Evolutionary conservation across 2,888 invertebrate species (phyloP), one percentile per base, ranked within the genome.

Genomic region (Sesia bembeciformis): DNA sequence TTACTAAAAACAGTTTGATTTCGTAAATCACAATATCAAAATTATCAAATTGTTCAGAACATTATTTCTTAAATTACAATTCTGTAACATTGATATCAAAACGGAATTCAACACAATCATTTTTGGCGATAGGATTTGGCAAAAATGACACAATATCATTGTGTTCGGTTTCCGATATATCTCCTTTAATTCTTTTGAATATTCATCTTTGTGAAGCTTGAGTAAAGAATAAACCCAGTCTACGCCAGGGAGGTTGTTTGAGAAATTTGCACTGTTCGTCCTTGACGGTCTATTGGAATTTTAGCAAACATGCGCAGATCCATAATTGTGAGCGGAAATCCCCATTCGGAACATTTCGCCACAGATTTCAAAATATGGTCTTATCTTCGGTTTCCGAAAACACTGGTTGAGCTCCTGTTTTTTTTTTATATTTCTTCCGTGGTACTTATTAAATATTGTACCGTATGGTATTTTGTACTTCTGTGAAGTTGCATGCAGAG

Each of bases 321-420:
- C 50, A 60, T 38, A 38, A 53, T 39, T 7, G 54, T 54, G 50
- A 65, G 49, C 38, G 59, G 60, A 58, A 56, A 62, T 43, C 62
- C 60, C 63, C 58, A 65, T 51, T 61, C 58, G 39, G 57, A 57
- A 58, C 65, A 57, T 54, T 54, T 60, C 42, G 56, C 60, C 41
- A 54, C 57, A 23, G 59, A 53, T 57, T 57, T 54, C 8, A 60
- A n/a, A n/a, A 52, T 40, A 60, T 54, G 38, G 43, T 39, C 51
- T 40, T 53, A 41, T 60, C 58, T 51, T 60, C 54, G 43, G 8
- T n/a, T 49, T 57, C 49, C 5, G 58, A 53, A 49, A 60, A n/a
- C 59, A 52, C 54, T 41, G 62, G 41, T 52, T 57, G 59, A n/a
- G 56, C 60, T 39, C 57, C 58, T 54, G 57, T 53, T 56, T 62